Evolutionary conservation across 2,888 invertebrate species (phyloP), one percentile per base, ranked within the genome.

Genomic region (Melieria omissa): DNA sequence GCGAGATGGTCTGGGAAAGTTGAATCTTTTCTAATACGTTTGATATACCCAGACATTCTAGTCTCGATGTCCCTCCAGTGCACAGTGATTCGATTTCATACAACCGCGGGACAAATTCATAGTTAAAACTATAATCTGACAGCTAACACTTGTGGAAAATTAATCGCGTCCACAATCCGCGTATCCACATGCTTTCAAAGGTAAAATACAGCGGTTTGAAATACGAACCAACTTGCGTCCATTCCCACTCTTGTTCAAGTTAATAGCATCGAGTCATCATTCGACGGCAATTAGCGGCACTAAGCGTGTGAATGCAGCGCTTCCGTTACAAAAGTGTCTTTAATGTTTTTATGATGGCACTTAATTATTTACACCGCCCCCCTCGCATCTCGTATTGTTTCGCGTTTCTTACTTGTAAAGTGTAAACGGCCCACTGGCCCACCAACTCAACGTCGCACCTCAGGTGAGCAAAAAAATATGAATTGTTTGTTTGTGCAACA

Each of bases 311-410:
- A 68, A 68, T 52, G 52, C 29, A 7, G 54, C 42, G 55, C 68
- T 68, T 68, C 68, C 68, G 62, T 68, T 68, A 68, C 61, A 68
- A 68, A 68, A 68, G n/a, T 61, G 62, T 68, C 52, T 68, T 60
- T 68, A 68, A 62, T 62, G 62, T 62, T 68, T 68, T 68, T 68
- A 68, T 68, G 62, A 68, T 68, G 54, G 52, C 68, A 68, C 68
- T 68, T 62, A 68, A 68, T 68, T 68, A 68, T 68, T 68, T 68
- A 16, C 42, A 60, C 29, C 16, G 44, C 29, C 61, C 52, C 12
- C 52, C 0, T n/a, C 9, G 9, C 52, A 4, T 9, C 14, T 14
- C 52, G 4, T 14, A 5, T 9, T 52, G 9, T 14, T 7, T 14
- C 9, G 3, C 6, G 7, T 52, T 52, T 5, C 52, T 52, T 4